Evolutionary conservation across 2,888 invertebrate genomes (phyloP).

Genomic region (Escarpia spicata): DNA sequence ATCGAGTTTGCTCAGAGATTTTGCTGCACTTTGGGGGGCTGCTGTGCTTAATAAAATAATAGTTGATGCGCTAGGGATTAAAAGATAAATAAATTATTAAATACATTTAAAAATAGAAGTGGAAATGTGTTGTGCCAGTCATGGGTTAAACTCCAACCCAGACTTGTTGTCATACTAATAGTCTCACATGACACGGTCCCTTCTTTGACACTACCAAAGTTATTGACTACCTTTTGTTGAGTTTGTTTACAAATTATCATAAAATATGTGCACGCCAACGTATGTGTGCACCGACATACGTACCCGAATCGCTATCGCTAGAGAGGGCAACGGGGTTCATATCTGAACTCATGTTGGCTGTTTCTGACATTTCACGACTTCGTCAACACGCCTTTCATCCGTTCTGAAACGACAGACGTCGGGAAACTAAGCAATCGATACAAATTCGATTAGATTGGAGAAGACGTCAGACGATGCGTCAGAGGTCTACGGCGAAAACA

Average conservation of each 20-base stretch:
- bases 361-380: not conserved
- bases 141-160: no score
- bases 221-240: no score
- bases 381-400: not conserved
- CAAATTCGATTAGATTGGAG: not conserved
- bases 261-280: not conserved
- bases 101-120: no score
- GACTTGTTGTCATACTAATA: no score
- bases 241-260: not conserved
- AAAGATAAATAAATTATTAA: no score
- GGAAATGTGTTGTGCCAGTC: no score
- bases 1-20: no score
- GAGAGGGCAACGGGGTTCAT: conserved; percentile 12
- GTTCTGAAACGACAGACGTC: not conserved
- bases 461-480: not conserved
- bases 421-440: not conserved
- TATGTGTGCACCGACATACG: not conserved
- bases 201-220: no score
- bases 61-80: no score
- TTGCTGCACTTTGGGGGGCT: no score
- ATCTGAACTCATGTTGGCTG: not conserved
- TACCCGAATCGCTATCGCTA: conserved; percentile 3
- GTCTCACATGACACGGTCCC: no score
- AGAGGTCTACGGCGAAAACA: not conserved
- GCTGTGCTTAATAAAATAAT: no score